A percentile compares a stretch with the other conserved stretches of the same genome.
phyloP scores from a whole-genome alignment of 35 echinoderm and acorn worm species.

The Ophioderma brevispina region DNA sequence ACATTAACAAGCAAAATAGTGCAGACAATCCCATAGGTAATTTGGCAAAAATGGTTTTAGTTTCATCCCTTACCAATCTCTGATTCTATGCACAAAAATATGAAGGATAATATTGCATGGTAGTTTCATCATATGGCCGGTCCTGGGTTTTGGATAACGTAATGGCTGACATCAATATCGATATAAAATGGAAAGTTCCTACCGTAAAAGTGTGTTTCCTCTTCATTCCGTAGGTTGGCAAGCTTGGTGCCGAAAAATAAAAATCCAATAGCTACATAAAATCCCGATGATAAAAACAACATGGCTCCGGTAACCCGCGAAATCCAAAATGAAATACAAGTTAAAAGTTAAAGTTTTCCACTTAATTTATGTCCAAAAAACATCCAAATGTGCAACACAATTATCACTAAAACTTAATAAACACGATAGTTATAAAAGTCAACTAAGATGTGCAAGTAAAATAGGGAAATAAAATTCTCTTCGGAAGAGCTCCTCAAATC shows the following conservation, averaged over 20 bases:
- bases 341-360: background rate
- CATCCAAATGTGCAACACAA: background rate
- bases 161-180: background rate
- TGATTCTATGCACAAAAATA: background rate
- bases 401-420: background rate
- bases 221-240: too few species aligned
- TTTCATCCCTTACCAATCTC: background rate
- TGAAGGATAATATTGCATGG: background rate
- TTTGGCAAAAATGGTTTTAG: background rate
- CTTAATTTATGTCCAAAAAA: too few species aligned
- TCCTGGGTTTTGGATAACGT: background rate
- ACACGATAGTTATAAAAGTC: background rate
- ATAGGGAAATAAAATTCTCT: background rate
- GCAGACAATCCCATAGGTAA: background rate
- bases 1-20: background rate
- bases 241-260: background rate
- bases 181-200: background rate
- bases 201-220: background rate
- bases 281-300: background rate
- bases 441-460: background rate
- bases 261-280: background rate
- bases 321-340: background rate
- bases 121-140: background rate
- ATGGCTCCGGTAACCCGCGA: background rate
- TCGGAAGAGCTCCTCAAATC: background rate